Evolutionary conservation across 2,888 invertebrate species (phyloP), one percentile per base, ranked within the genome.

Genomic region (Tricholauxania praeusta): DNA sequence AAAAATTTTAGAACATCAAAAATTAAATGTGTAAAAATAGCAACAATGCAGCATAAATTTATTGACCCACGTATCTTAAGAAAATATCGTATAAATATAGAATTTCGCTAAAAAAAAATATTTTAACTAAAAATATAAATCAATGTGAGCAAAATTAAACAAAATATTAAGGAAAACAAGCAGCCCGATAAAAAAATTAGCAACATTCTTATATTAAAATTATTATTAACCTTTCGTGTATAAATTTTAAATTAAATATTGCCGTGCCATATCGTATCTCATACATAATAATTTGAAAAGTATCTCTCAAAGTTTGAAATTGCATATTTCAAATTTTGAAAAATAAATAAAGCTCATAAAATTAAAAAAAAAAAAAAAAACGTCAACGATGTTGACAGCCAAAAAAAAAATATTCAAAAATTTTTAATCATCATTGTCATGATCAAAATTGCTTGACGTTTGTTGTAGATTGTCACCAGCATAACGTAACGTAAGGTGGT

Each of bases 361-460:
- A 39, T 39, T 39, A 39, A 39, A 39, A 22, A 22, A n/a, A 6
- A 55, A n/a, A 55, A 55, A 19, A 12, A 55, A 22, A 4, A 55
- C 57, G 12, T 17, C 57, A 10, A 39, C 39, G 10, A 39, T 39
- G 39, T 39, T 10, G 39, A 39, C 39, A 39, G 39, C 60, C 28
- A 28, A 10, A 60, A 28, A 28, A 60, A 19, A 12, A 28, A 28
- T 8, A 59, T 59, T 53, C 17, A 53, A 49, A 69, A 69, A 59
- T 51, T 39, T 69, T 48, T 47, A 22, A 63, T 52, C 49, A 51
- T 60, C 49, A 51, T 60, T 60, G 60, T 62, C 53, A 17, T 22
- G 49, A 65, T 66, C 39, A 17, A 28, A 28, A 39, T 17, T 32
- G 66, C 66, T 52, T 66, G 55, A 32, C 52, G 66, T 52, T 66